These are phyloP conservation scores for Sylvietta virens DNA, from an alignment of 2,113 vertebrate genomes.

Conservation along the genomic window DNA sequence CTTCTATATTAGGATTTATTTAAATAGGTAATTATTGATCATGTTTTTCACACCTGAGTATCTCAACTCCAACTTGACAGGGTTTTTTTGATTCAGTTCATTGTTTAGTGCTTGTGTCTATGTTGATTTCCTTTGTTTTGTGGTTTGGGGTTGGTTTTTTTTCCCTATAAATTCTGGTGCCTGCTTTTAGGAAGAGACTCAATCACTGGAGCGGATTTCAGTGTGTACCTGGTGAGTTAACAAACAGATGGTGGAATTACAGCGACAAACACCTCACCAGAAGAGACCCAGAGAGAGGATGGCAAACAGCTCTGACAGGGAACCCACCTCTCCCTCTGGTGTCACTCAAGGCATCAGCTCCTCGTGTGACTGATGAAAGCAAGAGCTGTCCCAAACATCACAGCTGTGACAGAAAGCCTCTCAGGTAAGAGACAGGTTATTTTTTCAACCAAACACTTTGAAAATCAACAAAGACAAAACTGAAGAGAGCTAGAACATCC, in stretches of 20 bases:
- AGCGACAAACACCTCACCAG: background rate
- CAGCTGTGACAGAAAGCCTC: background rate
- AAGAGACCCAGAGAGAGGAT: background rate
- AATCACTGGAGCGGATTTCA: background rate
- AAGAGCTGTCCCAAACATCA: background rate
- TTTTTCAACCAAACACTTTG: background rate
- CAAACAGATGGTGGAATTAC: background rate
- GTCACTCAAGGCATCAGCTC: background rate
- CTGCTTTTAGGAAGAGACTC: background rate
- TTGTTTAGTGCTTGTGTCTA: background rate
- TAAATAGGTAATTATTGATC: background rate
- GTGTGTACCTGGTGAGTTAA: background rate
- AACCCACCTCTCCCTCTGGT: background rate
- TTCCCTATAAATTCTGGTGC: background rate
- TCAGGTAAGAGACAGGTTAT: background rate
- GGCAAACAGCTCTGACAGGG: background rate
- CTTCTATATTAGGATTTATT: background rate
- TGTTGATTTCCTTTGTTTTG: background rate
- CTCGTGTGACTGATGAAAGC: background rate
- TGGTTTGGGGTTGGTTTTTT: background rate
- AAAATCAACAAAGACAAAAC: background rate
- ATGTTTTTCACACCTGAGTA: background rate
- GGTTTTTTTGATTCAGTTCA: background rate
- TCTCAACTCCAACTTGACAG: background rate
- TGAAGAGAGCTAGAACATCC: background rate